These are phyloP conservation scores for Erythrolamprus reginae DNA, from an alignment of 2,113 vertebrate species.

Conservation along the genomic window DNA sequence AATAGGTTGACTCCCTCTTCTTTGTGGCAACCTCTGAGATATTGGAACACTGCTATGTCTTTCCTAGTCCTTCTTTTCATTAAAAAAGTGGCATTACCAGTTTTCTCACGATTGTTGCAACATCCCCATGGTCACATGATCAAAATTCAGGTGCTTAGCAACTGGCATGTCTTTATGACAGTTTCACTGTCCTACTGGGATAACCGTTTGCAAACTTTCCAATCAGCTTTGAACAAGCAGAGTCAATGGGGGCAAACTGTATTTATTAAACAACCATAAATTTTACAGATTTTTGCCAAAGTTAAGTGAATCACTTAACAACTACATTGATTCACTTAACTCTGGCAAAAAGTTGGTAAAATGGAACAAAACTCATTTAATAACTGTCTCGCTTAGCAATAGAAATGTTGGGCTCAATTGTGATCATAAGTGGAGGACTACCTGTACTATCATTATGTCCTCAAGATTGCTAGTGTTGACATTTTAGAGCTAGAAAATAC, in stretches of 20 bases:
- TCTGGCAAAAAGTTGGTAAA: not conserved
- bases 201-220: not conserved
- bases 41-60: no score
- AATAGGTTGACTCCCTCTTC: no score
- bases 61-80: no score
- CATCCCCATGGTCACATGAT: not conserved
- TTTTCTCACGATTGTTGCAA: not conserved
- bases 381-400: not conserved
- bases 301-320: not conserved
- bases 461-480: not conserved
- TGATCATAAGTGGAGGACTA: not conserved
- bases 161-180: not conserved
- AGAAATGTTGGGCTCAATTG: not conserved
- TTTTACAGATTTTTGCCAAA: no score
- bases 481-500: slow-evolving; percentile 39
- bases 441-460: not conserved
- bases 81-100: not conserved
- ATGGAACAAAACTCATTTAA: not conserved
- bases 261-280: not conserved
- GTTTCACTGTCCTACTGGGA: not conserved
- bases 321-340: not conserved
- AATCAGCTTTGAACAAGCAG: not conserved
- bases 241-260: not conserved
- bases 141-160: not conserved
- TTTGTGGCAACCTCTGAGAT: no score